Base-by-base conservation (phyloP, 1,140 invertebrate genomes). In the Rhagoletis pomonella region DNA sequence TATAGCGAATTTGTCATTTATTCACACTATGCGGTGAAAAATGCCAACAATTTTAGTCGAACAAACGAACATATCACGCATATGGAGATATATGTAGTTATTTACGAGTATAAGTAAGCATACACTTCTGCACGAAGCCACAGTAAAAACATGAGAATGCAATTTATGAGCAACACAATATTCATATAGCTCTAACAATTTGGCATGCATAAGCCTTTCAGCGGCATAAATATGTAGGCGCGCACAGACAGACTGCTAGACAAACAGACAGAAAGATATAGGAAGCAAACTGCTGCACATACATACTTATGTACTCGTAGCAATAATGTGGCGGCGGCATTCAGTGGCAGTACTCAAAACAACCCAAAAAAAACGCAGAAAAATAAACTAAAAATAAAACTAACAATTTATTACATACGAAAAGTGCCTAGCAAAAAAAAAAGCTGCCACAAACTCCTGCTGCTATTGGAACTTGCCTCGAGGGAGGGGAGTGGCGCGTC, bases 161-260 rank as follows among this genome's bases (percentile, higher is more conserved):
- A 81, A 81, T 81, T 81, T 81, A 81, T 81, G 73, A 55, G 73
- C 73, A 50, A 81, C 73, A 81, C 73, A 81, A 81, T 81, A 81
- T 55, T 29, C 29, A 1, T 29, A 29, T 29, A 29, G 29, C 29
- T 29, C 73, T 58, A 58, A 58, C 44, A 81, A 81, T 81, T 81
- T 81, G 73, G 73, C 73, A 81, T 81, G 73, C 73, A 81, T n/a
- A 81, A 29, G n/a, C 73, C 44, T 81, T 81, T 81, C 47, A 81
- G n/a, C n/a, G 73, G 50, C 47, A 55, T 50, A 81, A 81, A 81
- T 6, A 29, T 29, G 29, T 29, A 29, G 29, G 14, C 7, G 47
- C 73, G 6, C 4, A 47, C 47, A 55, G 19, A 17, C 47, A 29
- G 47, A 44, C 67, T 4, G 0, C 4, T 0, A 67, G 6, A 4